Percentiles rank a stretch among this genome's conserved stretches.
These are phyloP conservation scores for Chaetops frenatus DNA, from an alignment of 2,113 vertebrate genomes.

Conservation along the genomic window DNA sequence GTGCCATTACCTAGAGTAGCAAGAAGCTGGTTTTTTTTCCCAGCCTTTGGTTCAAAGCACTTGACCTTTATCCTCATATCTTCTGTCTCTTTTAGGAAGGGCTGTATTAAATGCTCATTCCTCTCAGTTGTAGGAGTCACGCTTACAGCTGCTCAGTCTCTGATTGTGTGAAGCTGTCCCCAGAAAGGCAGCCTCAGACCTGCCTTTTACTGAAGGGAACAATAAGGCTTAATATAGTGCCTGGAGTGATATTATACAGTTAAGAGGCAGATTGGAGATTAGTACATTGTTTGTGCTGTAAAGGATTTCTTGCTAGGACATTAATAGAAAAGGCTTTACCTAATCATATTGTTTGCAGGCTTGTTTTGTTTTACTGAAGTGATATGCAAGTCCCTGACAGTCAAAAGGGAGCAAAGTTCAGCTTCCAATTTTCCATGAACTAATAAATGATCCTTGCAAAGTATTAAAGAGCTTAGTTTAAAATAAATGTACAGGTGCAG, in stretches of 20 bases:
- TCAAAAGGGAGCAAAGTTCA: constrained; percentile 40
- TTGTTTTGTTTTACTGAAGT: constrained; percentile 36
- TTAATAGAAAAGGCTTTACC: constrained; percentile 51
- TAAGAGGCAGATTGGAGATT: constrained; percentile 23
- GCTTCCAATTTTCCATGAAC: not conserved
- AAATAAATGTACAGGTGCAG: not conserved
- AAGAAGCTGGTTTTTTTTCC: not conserved
- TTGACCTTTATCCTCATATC: constrained; percentile 20
- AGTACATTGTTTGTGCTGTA: constrained; percentile 33
- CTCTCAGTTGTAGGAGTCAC: not conserved
- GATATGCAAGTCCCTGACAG: constrained; percentile 1
- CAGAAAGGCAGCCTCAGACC: not conserved
- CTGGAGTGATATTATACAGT: not conserved
- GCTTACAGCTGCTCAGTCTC: not conserved
- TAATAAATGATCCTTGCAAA: not conserved
- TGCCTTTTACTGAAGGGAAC: constrained; percentile 19
- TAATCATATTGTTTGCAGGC: constrained; percentile 42
- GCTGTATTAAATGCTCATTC: not conserved
- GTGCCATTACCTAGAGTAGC: not conserved
- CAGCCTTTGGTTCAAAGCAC: not conserved
- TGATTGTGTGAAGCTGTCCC: not conserved
- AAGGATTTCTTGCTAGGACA: constrained; percentile 41
- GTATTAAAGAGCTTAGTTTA: not conserved
- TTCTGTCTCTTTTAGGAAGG: not conserved
- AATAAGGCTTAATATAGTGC: constrained; percentile 59